A percentile compares a stretch with the other conserved stretches of the same genome.
phyloP scores from a whole-genome alignment of 2,888 invertebrate genomes.

The Synanthedon vespiformis region DNA sequence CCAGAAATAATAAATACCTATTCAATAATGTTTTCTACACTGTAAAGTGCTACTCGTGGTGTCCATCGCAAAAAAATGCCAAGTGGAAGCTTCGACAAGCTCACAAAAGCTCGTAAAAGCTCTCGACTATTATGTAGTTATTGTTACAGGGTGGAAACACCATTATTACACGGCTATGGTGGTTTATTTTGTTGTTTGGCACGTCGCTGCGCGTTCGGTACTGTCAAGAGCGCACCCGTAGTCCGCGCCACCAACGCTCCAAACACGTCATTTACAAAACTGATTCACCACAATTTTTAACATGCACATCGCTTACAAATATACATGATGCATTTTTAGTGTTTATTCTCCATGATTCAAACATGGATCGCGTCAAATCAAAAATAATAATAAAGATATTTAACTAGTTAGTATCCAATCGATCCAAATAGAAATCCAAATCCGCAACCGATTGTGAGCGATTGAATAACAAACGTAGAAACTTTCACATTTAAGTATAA shows the following conservation, averaged over 20 bases:
- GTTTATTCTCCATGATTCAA: too few species aligned
- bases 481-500: too few species aligned
- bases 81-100: slow-evolving; percentile 64
- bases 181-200: slow-evolving; percentile 62
- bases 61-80: slow-evolving; percentile 57
- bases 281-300: too few species aligned
- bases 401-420: too few species aligned
- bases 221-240: slow-evolving; percentile 10
- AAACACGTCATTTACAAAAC: slow-evolving; percentile 4
- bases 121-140: slow-evolving; percentile 69
- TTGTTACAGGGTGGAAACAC: slow-evolving; percentile 70
- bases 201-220: slow-evolving; percentile 26
- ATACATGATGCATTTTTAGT: too few species aligned
- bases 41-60: slow-evolving; percentile 49
- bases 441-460: too few species aligned
- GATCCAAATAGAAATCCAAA: too few species aligned
- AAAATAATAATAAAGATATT: too few species aligned
- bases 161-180: slow-evolving; percentile 60
- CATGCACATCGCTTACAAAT: too few species aligned
- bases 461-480: too few species aligned
- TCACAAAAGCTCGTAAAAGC: slow-evolving; percentile 70
- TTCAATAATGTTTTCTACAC: slow-evolving; percentile 58
- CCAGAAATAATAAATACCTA: slow-evolving; percentile 47
- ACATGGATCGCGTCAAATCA: too few species aligned
- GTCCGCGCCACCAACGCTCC: slow-evolving; percentile 6